A percentile compares a stretch with the other conserved stretches of the same genome.
Conservation (phyloP, 1,140 invertebrate genomes). For the Trichonephila clavata region DNA sequence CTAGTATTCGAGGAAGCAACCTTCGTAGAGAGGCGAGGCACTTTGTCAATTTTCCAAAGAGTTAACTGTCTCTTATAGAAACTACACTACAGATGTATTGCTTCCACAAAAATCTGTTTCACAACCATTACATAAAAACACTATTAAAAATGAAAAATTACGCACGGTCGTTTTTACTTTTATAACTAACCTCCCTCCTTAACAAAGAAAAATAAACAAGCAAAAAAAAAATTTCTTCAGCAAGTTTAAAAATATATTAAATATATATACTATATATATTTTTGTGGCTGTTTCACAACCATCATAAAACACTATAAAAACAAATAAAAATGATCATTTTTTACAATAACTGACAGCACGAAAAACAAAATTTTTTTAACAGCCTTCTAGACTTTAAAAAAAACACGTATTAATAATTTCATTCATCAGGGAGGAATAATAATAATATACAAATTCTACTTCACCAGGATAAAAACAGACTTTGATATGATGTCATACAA, state of each 20-base stretch:
- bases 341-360: conserved; percentile 23
- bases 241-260: conserved; percentile 48
- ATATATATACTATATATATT: conserved; percentile 48
- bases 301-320: conserved; percentile 67
- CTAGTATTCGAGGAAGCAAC: conserved; percentile 56
- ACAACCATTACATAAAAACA: conserved; percentile 60
- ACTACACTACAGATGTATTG: conserved; percentile 25
- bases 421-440: conserved; percentile 33
- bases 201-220: conserved; percentile 39
- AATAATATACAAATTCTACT: conserved; percentile 59
- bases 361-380: conserved; percentile 22
- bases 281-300: conserved; percentile 64
- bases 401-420: conserved; percentile 57
- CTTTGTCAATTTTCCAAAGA: conserved; percentile 65
- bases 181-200: not conserved
- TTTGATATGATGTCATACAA: conserved; percentile 65
- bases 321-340: conserved; percentile 32
- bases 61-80: conserved; percentile 29
- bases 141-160: conserved; percentile 40
- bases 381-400: conserved; percentile 4
- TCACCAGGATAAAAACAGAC: conserved; percentile 61
- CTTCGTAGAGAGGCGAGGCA: conserved; percentile 71
- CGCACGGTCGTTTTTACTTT: not conserved
- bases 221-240: conserved; percentile 17
- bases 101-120: conserved; percentile 39